These are phyloP conservation scores for Steinernema khuongi DNA, from an alignment of 1,140 invertebrate species.

Conservation along the genomic window DNA sequence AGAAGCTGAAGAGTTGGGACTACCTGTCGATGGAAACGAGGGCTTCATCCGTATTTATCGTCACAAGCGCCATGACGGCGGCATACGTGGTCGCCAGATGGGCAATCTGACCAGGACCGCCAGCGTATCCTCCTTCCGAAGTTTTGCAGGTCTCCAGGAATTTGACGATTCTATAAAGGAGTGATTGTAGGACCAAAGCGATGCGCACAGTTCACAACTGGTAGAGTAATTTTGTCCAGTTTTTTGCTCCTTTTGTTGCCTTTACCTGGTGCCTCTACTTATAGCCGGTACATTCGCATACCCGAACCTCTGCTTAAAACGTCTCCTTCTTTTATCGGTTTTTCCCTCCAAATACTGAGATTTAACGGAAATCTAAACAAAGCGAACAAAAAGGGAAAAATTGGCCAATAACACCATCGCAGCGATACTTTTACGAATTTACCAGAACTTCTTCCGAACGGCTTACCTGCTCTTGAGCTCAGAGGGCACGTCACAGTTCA, in stretches of 20 bases:
- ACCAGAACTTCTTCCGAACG: no score
- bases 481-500: not conserved
- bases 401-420: slow-evolving; percentile 24
- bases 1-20: not conserved
- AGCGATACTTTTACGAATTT: slow-evolving; percentile 6
- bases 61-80: slow-evolving; percentile 82
- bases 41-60: slow-evolving; percentile 78
- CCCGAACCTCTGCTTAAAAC: no score
- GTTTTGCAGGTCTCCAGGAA: slow-evolving; percentile 37
- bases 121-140: slow-evolving; percentile 48
- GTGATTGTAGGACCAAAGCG: no score
- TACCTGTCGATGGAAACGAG: slow-evolving; percentile 31
- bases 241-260: no score
- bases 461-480: not conserved
- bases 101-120: slow-evolving; percentile 80
- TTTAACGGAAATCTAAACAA: no score
- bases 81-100: slow-evolving; percentile 95
- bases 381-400: slow-evolving; percentile 16
- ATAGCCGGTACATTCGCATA: no score
- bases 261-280: no score
- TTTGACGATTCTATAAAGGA: slow-evolving; percentile 21
- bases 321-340: no score
- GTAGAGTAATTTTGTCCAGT: no score
- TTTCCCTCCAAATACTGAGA: no score
- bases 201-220: no score